Evolutionary conservation across 2,888 invertebrate species (phyloP).

Genomic region (Caenorhabditis parvicauda): DNA sequence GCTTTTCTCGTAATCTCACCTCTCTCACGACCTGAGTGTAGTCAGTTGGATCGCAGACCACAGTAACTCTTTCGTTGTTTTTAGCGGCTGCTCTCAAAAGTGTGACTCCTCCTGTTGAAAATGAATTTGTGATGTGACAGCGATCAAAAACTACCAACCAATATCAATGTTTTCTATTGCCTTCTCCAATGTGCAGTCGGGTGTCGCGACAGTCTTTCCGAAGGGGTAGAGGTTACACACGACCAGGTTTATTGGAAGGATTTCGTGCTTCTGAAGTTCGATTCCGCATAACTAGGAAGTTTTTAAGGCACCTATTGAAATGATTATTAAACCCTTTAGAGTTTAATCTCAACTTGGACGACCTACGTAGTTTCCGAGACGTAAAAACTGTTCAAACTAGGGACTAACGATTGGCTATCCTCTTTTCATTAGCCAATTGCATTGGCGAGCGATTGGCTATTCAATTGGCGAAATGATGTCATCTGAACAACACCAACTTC

Average conservation of each 20-base stretch:
- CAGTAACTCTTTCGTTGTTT: conserved; percentile 89
- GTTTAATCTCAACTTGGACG: too few relatives aligned
- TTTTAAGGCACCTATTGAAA: too few relatives aligned
- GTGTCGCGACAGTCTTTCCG: conserved; percentile 70
- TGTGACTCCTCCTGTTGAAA: conserved; percentile 82
- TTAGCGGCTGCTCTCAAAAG: conserved; percentile 91
- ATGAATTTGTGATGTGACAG: too few relatives aligned
- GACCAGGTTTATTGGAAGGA: conserved; percentile 69
- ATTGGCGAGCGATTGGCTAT: too few relatives aligned
- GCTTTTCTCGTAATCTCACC: too few relatives aligned
- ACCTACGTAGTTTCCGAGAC: too few relatives aligned
- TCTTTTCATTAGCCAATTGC: too few relatives aligned
- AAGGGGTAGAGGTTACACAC: conserved; percentile 91
- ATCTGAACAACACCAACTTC: too few relatives aligned
- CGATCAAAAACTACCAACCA: conserved; percentile 25
- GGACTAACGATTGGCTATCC: too few relatives aligned
- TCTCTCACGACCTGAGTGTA: conserved; percentile 69
- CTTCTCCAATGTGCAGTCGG: conserved; percentile 78
- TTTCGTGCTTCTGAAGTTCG: conserved; percentile 34
- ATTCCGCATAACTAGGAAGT: too few relatives aligned
- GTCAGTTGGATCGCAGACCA: conserved; percentile 86
- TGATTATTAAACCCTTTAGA: too few relatives aligned
- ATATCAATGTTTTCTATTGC: conserved; percentile 71
- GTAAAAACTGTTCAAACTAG: not conserved
- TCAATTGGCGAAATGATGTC: too few relatives aligned